Percentiles rank a stretch among this genome's conserved stretches.
Conservation (phyloP, 2,113 vertebrate genomes). For the Dicaeum eximium region DNA sequence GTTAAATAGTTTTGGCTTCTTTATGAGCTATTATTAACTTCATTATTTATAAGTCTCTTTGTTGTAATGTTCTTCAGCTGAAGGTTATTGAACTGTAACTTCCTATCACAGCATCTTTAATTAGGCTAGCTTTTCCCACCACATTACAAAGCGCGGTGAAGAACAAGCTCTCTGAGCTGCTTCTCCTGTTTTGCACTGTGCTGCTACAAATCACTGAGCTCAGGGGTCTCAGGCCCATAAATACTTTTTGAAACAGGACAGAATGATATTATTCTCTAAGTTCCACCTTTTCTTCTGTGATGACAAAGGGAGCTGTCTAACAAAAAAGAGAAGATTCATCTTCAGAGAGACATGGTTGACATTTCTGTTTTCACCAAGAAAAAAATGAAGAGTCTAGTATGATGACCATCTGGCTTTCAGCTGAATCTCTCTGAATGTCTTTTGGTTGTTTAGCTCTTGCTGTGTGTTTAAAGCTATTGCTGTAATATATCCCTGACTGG, state of each 20-base stretch:
- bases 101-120: conserved; percentile 44
- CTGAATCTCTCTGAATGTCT: background rate
- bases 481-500: background rate
- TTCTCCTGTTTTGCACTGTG: background rate
- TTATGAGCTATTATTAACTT: conserved; percentile 20
- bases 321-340: background rate
- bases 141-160: rapidly evolving
- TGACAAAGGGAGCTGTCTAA: background rate
- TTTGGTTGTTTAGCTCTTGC: background rate
- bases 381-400: background rate
- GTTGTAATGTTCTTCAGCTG: background rate
- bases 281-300: background rate
- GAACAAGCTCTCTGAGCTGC: background rate
- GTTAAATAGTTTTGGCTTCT: conserved; percentile 2
- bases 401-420: background rate
- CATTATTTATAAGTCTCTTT: conserved; percentile 14
- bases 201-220: background rate
- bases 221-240: background rate
- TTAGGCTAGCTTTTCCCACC: conserved; percentile 1
- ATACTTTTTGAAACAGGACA: background rate
- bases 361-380: background rate
- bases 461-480: background rate
- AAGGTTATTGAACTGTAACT: conserved; percentile 36
- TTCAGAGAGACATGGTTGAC: background rate
- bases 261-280: background rate